Evolutionary conservation across 2,113 vertebrate species (phyloP), one percentile per base, ranked within the genome.

Genomic region (Syrmaticus mikado): DNA sequence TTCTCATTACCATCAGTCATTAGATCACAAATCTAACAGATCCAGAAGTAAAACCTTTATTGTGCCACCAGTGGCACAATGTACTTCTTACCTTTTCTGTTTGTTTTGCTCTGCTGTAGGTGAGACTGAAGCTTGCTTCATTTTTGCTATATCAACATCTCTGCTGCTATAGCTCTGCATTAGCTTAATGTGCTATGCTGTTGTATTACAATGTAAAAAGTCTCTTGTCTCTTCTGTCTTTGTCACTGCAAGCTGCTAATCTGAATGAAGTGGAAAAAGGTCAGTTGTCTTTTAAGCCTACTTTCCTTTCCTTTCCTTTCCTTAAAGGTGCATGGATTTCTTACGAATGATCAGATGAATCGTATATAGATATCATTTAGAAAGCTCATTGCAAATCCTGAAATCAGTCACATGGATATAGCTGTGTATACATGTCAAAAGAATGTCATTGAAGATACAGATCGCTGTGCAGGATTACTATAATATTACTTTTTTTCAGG

Each of bases 211-310:
- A 98, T 98, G 98, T 98, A 98, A 98, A 98, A 98, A 95, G 98
- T 98, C 98, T 98, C 94, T 98, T 98, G 98, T 98, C 97, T 98
- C 98, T 98, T 98, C 98, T 98, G 97, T 98, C 98, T 98, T 98
- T 98, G 97, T 98, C 94, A 97, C 97, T 97, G 97, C 98, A 98
- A 99, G 98, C 99, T 98, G 99, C 99, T 99, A 99, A 99, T 98
- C 99, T 99, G 98, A 99, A 99, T 99, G 99, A 99, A 98, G 99
- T 99, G 99, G 99, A 99, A 98, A 99, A 99, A 99, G 99, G 99
- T 99, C 98, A 99, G 99, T 99, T 96, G 98, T 98, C 97, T 98
- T 98, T 98, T 98, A 97, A 97, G 96, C 98, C 96, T 97, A 96
- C 97, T 97, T 98, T 98, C 82, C 87, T 38, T 38, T 38, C 38